Conservation (phyloP, 2,113 vertebrate species). For the Callocephalon fimbriatum region DNA sequence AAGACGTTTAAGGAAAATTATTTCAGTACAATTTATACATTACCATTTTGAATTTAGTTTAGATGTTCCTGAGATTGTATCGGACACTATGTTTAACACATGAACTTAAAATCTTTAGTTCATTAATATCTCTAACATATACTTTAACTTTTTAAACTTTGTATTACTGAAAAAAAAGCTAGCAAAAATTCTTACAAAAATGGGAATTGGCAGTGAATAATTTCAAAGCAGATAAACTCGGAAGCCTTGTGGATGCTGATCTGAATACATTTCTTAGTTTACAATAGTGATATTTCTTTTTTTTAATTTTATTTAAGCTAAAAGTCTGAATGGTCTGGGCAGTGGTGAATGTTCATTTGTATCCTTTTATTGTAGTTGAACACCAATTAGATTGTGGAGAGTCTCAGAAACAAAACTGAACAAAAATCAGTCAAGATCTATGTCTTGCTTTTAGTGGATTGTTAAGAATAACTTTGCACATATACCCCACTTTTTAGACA, state of each 20-base stretch:
- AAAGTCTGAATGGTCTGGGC: conserved; percentile 89
- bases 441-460: conserved; percentile 82
- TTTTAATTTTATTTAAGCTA: conserved; percentile 78
- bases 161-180: conserved; percentile 46
- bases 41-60: conserved; percentile 70
- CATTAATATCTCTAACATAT: conserved; percentile 51
- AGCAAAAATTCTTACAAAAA: not conserved
- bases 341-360: conserved; percentile 94
- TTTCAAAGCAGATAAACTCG: conserved; percentile 76
- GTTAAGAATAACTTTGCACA: conserved; percentile 85
- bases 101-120: conserved; percentile 45
- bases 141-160: conserved; percentile 51
- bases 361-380: conserved; percentile 80
- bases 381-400: conserved; percentile 80
- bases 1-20: conserved; percentile 68
- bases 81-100: conserved; percentile 43
- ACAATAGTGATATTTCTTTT: conserved; percentile 78
- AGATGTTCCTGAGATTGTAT: conserved; percentile 72
- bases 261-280: conserved; percentile 83
- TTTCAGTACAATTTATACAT: conserved; percentile 48
- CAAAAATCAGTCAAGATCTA: conserved; percentile 77
- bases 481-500: conserved; percentile 74
- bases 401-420: conserved; percentile 70
- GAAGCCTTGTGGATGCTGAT: conserved; percentile 85
- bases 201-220: conserved; percentile 49